phyloP scores from a whole-genome alignment of 2,113 vertebrate genomes.

The Plestiodon gilberti region DNA sequence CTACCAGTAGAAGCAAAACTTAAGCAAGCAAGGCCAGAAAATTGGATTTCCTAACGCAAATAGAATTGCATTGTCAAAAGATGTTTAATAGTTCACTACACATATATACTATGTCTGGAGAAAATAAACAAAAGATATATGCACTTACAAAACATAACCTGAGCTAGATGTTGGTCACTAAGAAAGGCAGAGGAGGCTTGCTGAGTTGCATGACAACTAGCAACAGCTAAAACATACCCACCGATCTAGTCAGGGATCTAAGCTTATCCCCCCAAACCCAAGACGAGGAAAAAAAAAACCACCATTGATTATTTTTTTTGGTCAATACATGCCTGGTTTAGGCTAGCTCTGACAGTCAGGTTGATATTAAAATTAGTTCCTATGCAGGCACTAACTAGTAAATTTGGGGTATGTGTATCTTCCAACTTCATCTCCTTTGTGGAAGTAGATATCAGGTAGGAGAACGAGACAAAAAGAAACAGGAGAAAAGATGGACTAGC shows the following conservation, averaged over 20 bases:
- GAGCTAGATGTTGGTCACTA: neutral
- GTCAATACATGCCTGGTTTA: neutral
- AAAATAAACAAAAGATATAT: slow-evolving; percentile 3
- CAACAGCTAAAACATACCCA: neutral
- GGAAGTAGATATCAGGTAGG: neutral
- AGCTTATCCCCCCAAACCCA: neutral
- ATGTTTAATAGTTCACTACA: slow-evolving; percentile 22
- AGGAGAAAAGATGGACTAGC: neutral
- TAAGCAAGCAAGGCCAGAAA: neutral
- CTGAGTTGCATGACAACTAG: neutral
- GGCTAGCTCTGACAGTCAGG: neutral
- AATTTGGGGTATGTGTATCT: neutral
- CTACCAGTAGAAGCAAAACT: neutral
- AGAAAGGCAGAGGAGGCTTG: neutral
- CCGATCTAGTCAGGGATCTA: slow-evolving; percentile 2
- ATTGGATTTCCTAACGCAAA: slow-evolving; percentile 13
- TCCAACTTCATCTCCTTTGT: neutral
- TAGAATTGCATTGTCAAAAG: slow-evolving; percentile 21
- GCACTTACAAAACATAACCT: slow-evolving; percentile 1
- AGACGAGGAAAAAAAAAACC: neutral
- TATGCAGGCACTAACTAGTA: neutral
- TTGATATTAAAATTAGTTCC: neutral
- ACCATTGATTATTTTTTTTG: too few relatives aligned
- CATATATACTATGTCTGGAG: neutral
- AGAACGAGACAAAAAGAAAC: neutral